A percentile compares a stretch with the other conserved stretches of the same genome.
Evolutionary conservation across 2,113 vertebrate species (phyloP).

Genomic region (Daubentonia madagascariensis): DNA sequence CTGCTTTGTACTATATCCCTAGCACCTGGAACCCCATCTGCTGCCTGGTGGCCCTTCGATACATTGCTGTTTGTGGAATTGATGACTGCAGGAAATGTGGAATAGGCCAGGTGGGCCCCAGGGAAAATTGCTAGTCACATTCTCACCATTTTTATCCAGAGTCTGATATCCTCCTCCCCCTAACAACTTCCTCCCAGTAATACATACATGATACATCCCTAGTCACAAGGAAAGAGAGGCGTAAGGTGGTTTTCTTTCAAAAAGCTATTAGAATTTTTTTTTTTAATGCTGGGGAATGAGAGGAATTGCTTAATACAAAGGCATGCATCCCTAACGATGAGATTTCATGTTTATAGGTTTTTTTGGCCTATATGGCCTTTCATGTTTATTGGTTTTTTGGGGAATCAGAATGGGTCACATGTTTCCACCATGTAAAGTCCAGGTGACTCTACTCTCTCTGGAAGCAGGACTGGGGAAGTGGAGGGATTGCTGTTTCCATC

Average conservation of each 20-base stretch:
- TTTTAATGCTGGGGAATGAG: neutral
- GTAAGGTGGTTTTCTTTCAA: neutral
- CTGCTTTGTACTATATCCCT: neutral
- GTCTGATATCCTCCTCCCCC: neutral
- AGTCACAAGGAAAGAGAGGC: neutral
- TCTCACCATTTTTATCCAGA: neutral
- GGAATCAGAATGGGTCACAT: neutral
- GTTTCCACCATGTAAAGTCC: neutral
- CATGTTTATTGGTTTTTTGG: neutral
- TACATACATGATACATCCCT: neutral
- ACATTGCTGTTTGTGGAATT: neutral
- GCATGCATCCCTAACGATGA: neutral
- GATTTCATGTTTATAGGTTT: neutral
- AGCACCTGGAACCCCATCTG: neutral
- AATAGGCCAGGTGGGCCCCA: neutral
- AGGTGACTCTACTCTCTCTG: neutral
- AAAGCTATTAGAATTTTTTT: neutral
- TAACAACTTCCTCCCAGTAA: neutral
- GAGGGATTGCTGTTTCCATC: neutral
- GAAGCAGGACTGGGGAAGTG: neutral
- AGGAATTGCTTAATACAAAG: neutral
- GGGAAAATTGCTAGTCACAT: neutral
- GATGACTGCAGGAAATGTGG: neutral
- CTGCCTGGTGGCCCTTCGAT: rapidly evolving
- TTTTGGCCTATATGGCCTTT: no score